Percentiles rank a stretch among this genome's conserved stretches.
Evolutionary conservation across 53 echinoderm and acorn worm species (phyloP).

Genomic region (Paracentrotus lividus): DNA sequence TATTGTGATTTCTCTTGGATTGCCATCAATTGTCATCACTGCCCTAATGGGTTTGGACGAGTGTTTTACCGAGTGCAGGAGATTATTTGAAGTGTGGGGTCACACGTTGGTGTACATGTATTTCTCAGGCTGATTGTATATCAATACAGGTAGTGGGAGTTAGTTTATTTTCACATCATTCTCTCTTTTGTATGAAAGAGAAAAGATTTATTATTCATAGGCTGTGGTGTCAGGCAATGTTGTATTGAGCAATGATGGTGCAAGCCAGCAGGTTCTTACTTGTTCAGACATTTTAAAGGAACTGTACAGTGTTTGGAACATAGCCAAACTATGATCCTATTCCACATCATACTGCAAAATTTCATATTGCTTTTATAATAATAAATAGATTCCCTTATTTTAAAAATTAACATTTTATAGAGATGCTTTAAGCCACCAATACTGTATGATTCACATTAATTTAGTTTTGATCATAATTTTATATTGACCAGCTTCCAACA

Average conservation of each 20-base stretch:
- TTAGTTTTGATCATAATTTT: too few species aligned
- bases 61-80: not conserved
- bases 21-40: constrained; percentile 14
- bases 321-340: not conserved
- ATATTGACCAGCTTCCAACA: too few species aligned
- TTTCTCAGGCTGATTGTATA: not conserved
- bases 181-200: not conserved
- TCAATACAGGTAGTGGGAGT: constrained; percentile 17
- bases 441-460: too few species aligned
- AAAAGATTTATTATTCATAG: not conserved
- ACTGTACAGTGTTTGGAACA: not conserved
- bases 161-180: constrained; percentile 15
- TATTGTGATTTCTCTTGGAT: not conserved
- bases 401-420: too few species aligned
- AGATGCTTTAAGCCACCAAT: too few species aligned
- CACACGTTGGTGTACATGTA: not conserved
- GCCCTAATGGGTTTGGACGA: not conserved
- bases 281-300: not conserved
- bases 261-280: not conserved
- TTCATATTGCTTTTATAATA: not conserved
- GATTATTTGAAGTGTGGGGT: not conserved
- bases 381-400: not conserved
- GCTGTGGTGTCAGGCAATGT: not conserved
- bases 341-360: not conserved
- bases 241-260: constrained; percentile 10